Percentiles rank a stretch among this genome's conserved stretches.
Evolutionary conservation across 2,888 invertebrate species (phyloP).

Genomic region (Clitarchus hookeri): DNA sequence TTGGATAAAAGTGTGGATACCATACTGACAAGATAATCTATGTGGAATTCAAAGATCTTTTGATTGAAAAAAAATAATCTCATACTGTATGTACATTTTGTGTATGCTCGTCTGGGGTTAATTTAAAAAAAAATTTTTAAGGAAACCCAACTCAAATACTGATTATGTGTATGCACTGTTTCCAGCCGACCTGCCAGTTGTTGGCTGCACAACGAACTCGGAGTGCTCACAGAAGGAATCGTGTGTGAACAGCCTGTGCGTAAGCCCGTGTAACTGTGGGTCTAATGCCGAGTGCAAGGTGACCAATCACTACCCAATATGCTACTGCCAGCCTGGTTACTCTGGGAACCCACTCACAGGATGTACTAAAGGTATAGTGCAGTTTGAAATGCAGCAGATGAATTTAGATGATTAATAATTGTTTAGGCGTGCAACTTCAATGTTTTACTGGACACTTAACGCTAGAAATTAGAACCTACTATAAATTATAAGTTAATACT

Average conservation of each 20-base stretch:
- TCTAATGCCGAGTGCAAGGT: constrained; percentile 81
- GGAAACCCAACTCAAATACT: background rate
- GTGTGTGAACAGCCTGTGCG: constrained; percentile 79
- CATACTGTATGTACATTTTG: no score
- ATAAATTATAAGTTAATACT: constrained; percentile 44
- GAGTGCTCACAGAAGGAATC: constrained; percentile 83
- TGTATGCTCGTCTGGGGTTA: background rate
- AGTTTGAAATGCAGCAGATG: background rate
- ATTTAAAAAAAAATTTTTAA: constrained; percentile 19
- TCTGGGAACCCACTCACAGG: constrained; percentile 85
- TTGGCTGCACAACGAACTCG: constrained; percentile 77
- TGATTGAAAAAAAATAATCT: no score
- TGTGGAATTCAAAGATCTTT: no score
- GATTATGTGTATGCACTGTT: background rate
- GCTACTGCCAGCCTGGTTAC: constrained; percentile 79
- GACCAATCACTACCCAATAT: constrained; percentile 82
- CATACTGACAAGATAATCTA: no score
- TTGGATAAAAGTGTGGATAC: no score
- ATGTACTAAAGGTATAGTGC: constrained; percentile 71
- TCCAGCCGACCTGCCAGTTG: constrained; percentile 60
- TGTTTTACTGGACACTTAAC: constrained; percentile 24
- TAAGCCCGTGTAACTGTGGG: constrained; percentile 85
- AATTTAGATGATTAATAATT: no score
- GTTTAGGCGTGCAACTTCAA: no score
- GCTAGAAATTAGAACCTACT: no score